phyloP scores from a whole-genome alignment of 2,113 vertebrate species.

The Arenaria interpres region DNA sequence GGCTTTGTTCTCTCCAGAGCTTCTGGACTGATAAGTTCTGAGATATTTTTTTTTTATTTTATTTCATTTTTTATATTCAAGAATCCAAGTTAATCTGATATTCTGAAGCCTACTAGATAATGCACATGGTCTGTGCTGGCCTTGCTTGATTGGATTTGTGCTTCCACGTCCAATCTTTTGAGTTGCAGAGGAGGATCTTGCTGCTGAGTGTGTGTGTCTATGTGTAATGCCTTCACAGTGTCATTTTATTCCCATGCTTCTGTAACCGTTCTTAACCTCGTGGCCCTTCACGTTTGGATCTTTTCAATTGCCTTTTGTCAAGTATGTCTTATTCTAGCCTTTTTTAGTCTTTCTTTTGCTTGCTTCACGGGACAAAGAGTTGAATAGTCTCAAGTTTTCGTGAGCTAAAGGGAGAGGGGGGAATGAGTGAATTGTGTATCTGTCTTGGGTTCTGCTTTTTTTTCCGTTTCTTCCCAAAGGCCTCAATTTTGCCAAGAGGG shows the following conservation, averaged over 20 bases:
- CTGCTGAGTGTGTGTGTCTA: background rate
- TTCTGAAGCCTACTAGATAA: background rate
- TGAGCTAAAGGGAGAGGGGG: background rate
- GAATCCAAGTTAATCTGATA: background rate
- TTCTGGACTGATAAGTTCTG: background rate
- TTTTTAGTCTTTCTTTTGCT: background rate
- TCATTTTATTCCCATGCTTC: background rate
- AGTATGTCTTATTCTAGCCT: background rate
- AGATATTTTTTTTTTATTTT: background rate
- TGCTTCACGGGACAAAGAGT: background rate
- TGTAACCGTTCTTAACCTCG: background rate
- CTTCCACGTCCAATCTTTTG: background rate
- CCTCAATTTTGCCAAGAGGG: background rate
- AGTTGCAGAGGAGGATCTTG: background rate
- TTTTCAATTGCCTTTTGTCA: background rate
- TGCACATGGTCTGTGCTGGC: background rate
- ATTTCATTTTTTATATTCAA: background rate
- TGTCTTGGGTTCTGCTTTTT: background rate
- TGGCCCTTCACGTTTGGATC: background rate
- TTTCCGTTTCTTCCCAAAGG: background rate
- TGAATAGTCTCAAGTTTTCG: background rate
- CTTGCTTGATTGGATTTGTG: background rate
- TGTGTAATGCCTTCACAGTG: background rate
- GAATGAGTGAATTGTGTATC: background rate
- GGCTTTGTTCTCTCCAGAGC: background rate